phyloP scores from a whole-genome alignment of 2,113 vertebrate genomes.

The Poecile atricapillus region DNA sequence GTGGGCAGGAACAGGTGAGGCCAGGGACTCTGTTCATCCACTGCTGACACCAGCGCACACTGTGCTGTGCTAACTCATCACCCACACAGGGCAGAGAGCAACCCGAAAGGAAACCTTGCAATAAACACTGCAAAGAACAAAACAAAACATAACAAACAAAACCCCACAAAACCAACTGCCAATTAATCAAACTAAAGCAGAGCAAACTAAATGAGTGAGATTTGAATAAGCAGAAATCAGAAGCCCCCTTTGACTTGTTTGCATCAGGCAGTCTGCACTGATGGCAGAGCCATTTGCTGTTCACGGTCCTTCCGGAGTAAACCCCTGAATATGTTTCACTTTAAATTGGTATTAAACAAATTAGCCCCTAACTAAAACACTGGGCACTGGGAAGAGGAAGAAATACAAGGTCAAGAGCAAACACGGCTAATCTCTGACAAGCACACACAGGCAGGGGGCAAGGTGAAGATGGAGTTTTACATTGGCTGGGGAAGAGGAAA shows the following conservation, averaged over 20 bases:
- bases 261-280: background rate
- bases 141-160: background rate
- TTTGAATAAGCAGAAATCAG: background rate
- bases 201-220: background rate
- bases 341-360: background rate
- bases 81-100: background rate
- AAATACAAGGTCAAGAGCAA: constrained; percentile 11
- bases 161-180: background rate
- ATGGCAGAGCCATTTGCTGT: background rate
- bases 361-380: background rate
- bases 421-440: background rate
- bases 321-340: background rate
- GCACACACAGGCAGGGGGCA: background rate
- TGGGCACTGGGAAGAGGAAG: background rate
- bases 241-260: background rate
- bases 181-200: constrained; percentile 3
- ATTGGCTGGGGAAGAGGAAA: background rate
- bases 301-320: background rate
- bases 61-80: background rate
- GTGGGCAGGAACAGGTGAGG: background rate
- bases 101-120: background rate
- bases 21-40: background rate
- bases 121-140: constrained; percentile 6
- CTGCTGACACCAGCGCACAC: background rate
- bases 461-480: background rate